Conservation (phyloP, 2,113 vertebrate species). For the Lucifuga dentata region DNA sequence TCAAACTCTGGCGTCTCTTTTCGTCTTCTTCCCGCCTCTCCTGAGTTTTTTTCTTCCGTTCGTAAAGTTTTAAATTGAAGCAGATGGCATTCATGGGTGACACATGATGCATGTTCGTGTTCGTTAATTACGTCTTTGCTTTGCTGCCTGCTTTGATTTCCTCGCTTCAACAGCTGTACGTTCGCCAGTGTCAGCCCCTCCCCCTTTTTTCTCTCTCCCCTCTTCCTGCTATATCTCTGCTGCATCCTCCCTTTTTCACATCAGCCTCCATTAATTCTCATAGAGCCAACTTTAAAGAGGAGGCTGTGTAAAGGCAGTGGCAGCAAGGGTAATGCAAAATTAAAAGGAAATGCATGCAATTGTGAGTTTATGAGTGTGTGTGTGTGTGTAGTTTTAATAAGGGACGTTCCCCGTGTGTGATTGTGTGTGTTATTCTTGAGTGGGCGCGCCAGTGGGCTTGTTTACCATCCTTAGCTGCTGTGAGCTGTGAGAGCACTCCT, state of each 20-base stretch:
- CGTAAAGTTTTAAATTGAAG: constrained; percentile 33
- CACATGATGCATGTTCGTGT: constrained; percentile 60
- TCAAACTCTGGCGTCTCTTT: too few relatives aligned
- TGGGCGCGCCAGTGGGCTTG: constrained; percentile 51
- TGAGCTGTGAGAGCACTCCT: constrained; percentile 59
- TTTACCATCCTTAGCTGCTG: constrained; percentile 56
- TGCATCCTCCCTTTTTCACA: constrained; percentile 1
- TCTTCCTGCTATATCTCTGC: constrained; percentile 1
- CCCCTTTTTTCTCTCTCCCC: too few relatives aligned
- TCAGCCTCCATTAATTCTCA: constrained; percentile 1
- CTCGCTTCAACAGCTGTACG: constrained; percentile 39
- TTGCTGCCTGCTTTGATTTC: constrained; percentile 54
- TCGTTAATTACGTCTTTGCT: constrained; percentile 61
- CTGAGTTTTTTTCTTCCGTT: constrained; percentile 6
- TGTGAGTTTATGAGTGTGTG: constrained; percentile 5
- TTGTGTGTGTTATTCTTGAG: constrained; percentile 38
- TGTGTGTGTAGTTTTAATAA: constrained; percentile 44
- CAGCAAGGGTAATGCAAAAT: not conserved
- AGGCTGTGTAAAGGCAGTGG: constrained; percentile 15
- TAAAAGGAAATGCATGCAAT: constrained; percentile 1
- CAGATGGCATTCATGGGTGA: constrained; percentile 56
- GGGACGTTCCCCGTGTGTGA: constrained; percentile 21
- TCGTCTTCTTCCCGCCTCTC: not conserved
- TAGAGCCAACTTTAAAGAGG: constrained; percentile 12
- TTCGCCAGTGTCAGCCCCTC: not conserved